Percentiles rank a stretch among this genome's conserved stretches.
Conservation (phyloP, 2,888 invertebrate genomes). For the Nephrotoma appendiculata region DNA sequence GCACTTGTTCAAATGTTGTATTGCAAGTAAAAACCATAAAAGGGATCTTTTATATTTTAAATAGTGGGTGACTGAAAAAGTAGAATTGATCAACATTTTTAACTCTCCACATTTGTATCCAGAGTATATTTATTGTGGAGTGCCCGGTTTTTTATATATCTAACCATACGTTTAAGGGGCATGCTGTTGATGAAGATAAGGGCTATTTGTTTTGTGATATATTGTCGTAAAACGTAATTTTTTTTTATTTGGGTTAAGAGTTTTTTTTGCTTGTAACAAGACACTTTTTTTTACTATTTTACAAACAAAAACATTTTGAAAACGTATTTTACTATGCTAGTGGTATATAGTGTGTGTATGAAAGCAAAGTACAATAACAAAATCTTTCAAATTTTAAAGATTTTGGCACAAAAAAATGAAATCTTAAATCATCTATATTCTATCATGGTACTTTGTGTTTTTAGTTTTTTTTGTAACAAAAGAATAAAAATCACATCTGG, state of each 20-base stretch:
- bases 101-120: not conserved
- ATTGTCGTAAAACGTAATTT: not conserved
- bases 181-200: not conserved
- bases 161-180: not conserved
- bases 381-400: not conserved
- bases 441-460: not conserved
- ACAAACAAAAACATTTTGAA: not conserved
- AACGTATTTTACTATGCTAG: not conserved
- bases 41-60: not conserved
- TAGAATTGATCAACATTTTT: not conserved
- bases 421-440: not conserved
- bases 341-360: not conserved
- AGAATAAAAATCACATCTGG: not conserved
- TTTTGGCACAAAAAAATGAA: not conserved
- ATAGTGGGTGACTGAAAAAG: not conserved
- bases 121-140: not conserved
- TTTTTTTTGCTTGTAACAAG: not conserved
- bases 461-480: not conserved
- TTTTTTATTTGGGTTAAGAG: not conserved
- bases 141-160: not conserved
- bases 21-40: not conserved
- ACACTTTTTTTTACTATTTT: not conserved
- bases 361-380: not conserved
- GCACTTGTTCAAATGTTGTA: not conserved
- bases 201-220: not conserved